Evolutionary conservation across 1,140 invertebrate species (phyloP), one percentile per base, ranked within the genome.

Genomic region (Pectinophora gossypiella): DNA sequence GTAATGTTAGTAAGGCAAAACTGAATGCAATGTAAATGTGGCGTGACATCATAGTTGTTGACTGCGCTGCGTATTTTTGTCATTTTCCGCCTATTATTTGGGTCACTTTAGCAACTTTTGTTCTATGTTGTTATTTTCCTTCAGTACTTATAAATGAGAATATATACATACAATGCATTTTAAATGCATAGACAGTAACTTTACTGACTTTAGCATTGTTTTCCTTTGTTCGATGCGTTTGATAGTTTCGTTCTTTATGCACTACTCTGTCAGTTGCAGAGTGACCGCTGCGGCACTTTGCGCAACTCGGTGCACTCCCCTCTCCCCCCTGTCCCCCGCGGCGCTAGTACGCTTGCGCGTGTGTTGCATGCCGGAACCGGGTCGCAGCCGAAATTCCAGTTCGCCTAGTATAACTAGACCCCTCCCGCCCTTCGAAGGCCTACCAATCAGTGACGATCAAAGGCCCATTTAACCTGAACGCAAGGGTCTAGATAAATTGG

Each of bases 311-410:
- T 85, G 82, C 82, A 84, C 72, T 27, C 51, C 62, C 54, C 63
- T 62, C 54, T 44, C 59, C 54, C 56, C 56, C 48, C 52, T 53
- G 49, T 45, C 48, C 52, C 47, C 21, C 50, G 27, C 59, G 16
- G 46, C 52, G 40, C 57, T 56, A 70, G 56, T 79, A 78, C 78
- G 79, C 78, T 64, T 80, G 79, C 79, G 79, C 77, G 76, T 70
- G 72, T 72, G 67, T 68, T 85, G 81, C 82, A 85, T 78, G 75
- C 74, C 82, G 74, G 76, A 83, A 85, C 75, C 79, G 61, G 82
- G 82, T 77, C 79, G 78, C 72, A 81, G 72, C 79, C 81, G 73
- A 85, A 85, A 85, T 79, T 72, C 66, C 67, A 54, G 56, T 54
- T 32, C 44, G 48, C 38, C 81, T 72, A 76, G 35, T 59, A 1